A percentile compares a stretch with the other conserved stretches of the same genome.
Evolutionary conservation across 1,140 invertebrate species (phyloP).

Genomic region (Hermetia illucens): DNA sequence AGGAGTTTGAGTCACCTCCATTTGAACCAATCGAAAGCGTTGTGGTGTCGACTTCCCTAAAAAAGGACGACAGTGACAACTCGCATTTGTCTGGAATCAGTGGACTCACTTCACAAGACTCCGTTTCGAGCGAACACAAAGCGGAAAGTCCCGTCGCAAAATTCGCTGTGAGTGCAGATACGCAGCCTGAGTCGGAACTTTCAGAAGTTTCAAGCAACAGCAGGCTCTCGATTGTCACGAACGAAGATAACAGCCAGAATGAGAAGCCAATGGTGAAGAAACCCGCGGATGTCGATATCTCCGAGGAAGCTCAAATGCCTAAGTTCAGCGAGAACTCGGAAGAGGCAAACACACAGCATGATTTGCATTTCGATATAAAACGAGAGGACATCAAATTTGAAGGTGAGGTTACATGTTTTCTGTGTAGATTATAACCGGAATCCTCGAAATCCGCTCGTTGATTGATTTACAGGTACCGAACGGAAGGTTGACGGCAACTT

Average conservation of each 20-base stretch:
- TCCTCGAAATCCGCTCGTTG: too few species aligned
- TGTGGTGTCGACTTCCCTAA: too few species aligned
- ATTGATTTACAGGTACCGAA: constrained; percentile 17
- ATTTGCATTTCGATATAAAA: constrained; percentile 28
- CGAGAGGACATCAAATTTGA: constrained; percentile 29
- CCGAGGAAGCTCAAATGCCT: constrained; percentile 27
- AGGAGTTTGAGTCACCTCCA: constrained; percentile 49
- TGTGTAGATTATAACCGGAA: background rate
- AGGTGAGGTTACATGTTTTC: too few species aligned
- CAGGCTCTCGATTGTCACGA: constrained; percentile 36
- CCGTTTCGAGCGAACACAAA: constrained; percentile 8
- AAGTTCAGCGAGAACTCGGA: constrained; percentile 25
- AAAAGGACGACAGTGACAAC: constrained; percentile 27
- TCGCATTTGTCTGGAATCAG: constrained; percentile 44
- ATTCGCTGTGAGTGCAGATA: constrained; percentile 12
- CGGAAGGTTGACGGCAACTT: constrained; percentile 12
- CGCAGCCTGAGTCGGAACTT: constrained; percentile 38
- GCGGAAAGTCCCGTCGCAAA: background rate
- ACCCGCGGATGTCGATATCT: constrained; percentile 17
- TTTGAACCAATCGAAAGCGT: constrained; percentile 49
- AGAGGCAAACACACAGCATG: constrained; percentile 10
- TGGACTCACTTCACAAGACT: constrained; percentile 37
- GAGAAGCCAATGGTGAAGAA: constrained; percentile 3
- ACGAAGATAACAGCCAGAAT: constrained; percentile 19
- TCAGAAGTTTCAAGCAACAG: constrained; percentile 46